Conservation (phyloP, 2,888 invertebrate genomes). For the Aspidiotus destructor region DNA sequence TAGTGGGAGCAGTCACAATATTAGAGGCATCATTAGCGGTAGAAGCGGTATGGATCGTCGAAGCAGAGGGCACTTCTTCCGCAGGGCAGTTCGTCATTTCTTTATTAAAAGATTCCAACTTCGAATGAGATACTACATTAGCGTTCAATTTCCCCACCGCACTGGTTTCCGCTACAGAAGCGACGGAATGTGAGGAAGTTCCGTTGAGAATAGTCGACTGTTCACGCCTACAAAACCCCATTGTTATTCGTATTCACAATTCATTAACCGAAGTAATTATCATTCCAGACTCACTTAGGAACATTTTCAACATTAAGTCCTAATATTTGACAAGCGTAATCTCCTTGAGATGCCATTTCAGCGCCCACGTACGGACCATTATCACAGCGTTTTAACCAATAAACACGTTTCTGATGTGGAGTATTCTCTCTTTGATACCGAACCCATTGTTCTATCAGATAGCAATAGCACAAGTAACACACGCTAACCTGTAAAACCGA, state of each 20-base stretch:
- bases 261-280: no score
- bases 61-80: background rate
- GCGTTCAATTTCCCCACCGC: no score
- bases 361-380: conserved; percentile 83
- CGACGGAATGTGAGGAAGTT: no score
- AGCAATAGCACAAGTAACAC: conserved; percentile 76
- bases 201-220: no score
- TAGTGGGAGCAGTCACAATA: background rate
- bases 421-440: conserved; percentile 74
- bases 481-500: conserved; percentile 50
- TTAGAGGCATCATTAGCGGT: no score
- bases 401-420: conserved; percentile 76
- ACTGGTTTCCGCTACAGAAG: no score
- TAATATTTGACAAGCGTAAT: conserved; percentile 82
- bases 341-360: conserved; percentile 80
- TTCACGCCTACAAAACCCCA: no score
- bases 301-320: conserved; percentile 56
- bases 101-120: background rate
- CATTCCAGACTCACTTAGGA: conserved; percentile 24
- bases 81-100: background rate
- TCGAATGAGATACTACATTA: no score
- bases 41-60: background rate
- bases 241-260: no score
- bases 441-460: conserved; percentile 86
- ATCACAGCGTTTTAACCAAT: conserved; percentile 86